Conservation (phyloP, 2,888 invertebrate genomes). For the Drosophila barbarae region DNA sequence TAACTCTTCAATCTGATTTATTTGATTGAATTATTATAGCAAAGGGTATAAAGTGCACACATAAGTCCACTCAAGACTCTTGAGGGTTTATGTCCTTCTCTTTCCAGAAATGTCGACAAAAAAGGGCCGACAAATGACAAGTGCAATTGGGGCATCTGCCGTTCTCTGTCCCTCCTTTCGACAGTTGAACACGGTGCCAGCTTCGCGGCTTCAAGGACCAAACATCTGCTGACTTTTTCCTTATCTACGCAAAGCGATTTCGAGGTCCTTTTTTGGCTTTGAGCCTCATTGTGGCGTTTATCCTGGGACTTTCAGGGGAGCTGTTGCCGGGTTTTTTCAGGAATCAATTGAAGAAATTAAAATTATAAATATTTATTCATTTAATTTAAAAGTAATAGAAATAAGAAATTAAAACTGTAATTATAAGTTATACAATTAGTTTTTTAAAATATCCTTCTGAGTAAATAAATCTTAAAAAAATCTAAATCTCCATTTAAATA, state of each 20-base stretch:
- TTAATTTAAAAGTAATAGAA: neutral
- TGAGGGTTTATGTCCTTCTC: conserved; percentile 2
- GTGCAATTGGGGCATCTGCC: conserved; percentile 58
- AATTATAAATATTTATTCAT: neutral
- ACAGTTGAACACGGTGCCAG: conserved; percentile 54
- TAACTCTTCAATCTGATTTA: neutral
- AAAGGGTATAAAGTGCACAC: conserved; percentile 13
- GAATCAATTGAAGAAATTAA: neutral
- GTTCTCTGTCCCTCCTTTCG: conserved; percentile 27
- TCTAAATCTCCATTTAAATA: too few relatives aligned
- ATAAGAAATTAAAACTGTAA: too few relatives aligned
- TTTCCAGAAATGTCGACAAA: conserved; percentile 6
- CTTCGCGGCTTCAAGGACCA: conserved; percentile 8
- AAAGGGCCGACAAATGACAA: conserved; percentile 57
- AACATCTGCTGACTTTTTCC: conserved; percentile 59
- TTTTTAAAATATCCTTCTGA: too few relatives aligned
- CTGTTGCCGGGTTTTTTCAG: neutral
- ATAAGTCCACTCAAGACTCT: neutral
- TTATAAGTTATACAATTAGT: too few relatives aligned
- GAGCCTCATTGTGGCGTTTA: conserved; percentile 33
- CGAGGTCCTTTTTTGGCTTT: conserved; percentile 61
- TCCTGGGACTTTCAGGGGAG: neutral
- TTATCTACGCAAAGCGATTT: conserved; percentile 62
- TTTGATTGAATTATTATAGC: neutral
- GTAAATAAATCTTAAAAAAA: too few relatives aligned